phyloP scores from a whole-genome alignment of 2,113 vertebrate species.

The Microcebus jonahi region DNA sequence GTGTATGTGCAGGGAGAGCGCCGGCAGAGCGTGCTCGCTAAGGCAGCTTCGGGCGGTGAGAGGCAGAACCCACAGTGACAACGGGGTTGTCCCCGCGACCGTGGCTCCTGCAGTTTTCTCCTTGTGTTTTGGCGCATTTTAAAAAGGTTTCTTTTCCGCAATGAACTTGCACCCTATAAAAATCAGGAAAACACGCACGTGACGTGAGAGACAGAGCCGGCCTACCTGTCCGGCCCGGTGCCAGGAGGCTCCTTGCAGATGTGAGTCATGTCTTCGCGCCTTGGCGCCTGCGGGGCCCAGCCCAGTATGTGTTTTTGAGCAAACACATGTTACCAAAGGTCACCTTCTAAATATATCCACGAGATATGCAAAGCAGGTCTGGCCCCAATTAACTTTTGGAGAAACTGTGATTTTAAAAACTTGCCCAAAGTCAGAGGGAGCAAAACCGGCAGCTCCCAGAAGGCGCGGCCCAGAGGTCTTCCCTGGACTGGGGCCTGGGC shows the following conservation, averaged over 20 bases:
- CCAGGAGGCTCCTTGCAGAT: rapidly evolving
- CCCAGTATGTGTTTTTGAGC: not conserved
- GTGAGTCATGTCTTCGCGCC: not conserved
- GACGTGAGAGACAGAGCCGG: no score
- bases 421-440: not conserved
- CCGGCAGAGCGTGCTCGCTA: rapidly evolving
- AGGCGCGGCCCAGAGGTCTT: not conserved
- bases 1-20: not conserved
- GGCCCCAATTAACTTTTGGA: not conserved
- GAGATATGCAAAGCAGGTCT: not conserved
- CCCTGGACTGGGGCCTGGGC: not conserved
- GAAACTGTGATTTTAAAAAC: not conserved
- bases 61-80: rapidly evolving
- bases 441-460: not conserved
- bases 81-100: not conserved
- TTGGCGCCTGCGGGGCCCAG: no score
- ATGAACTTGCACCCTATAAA: not conserved
- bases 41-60: not conserved
- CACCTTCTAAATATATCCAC: not conserved
- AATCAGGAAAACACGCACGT: not conserved
- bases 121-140: not conserved
- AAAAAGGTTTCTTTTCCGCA: not conserved
- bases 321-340: not conserved
- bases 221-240: rapidly evolving
- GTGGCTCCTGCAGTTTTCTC: not conserved